A percentile compares a stretch with the other conserved stretches of the same genome.
phyloP scores from a whole-genome alignment of 2,888 invertebrate species.

The Iphiclides podalirius region DNA sequence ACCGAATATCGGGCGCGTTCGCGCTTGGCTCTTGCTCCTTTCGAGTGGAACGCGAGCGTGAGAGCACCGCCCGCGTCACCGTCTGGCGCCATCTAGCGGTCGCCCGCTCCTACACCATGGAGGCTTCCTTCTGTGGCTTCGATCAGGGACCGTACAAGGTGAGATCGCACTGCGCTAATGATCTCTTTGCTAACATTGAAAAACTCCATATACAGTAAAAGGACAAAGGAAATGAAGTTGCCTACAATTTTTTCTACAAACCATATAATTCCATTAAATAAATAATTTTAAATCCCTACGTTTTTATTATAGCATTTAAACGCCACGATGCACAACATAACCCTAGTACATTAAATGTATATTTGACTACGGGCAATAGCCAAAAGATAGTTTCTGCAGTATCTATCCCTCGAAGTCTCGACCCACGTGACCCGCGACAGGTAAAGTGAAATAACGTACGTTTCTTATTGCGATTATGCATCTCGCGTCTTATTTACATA shows the following conservation, averaged over 20 bases:
- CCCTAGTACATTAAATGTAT: too few species aligned
- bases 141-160: conserved; percentile 87
- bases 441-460: not conserved
- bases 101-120: conserved; percentile 89
- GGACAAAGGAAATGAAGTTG: too few species aligned
- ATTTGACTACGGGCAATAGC: not conserved
- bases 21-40: conserved; percentile 87
- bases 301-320: too few species aligned
- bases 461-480: not conserved
- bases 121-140: conserved; percentile 92
- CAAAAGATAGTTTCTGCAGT: not conserved
- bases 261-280: too few species aligned
- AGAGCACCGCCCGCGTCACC: conserved; percentile 91
- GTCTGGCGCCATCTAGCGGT: conserved; percentile 92
- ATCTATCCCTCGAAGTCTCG: not conserved
- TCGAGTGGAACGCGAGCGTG: conserved; percentile 87
- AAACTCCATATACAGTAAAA: too few species aligned
- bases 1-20: conserved; percentile 85
- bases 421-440: not conserved
- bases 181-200: too few species aligned
- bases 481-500: not conserved
- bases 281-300: too few species aligned
- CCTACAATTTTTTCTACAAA: too few species aligned
- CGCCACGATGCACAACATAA: too few species aligned
- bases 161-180: conserved; percentile 1